phyloP scores from a whole-genome alignment of 2,888 invertebrate species.

The Spilarctia lutea region DNA sequence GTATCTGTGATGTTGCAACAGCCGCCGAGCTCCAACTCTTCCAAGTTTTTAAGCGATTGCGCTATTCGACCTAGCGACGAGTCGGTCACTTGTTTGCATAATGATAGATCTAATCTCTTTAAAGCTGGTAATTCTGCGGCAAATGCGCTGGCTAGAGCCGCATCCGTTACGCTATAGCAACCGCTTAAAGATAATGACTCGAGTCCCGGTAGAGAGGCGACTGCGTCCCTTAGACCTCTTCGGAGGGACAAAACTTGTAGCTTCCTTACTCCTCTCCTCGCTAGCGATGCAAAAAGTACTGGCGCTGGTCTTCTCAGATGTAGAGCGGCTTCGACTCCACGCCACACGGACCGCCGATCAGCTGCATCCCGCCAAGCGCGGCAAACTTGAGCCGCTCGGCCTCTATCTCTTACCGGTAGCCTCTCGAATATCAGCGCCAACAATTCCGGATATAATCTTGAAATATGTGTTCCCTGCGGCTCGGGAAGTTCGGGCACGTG shows the following conservation, averaged over 20 bases:
- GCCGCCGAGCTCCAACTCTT: constrained; percentile 95
- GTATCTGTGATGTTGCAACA: constrained; percentile 97
- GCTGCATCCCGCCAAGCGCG: constrained; percentile 96
- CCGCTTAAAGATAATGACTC: constrained; percentile 96
- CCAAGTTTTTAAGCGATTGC: constrained; percentile 93
- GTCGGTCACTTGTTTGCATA: constrained; percentile 98
- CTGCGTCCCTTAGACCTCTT: constrained; percentile 93
- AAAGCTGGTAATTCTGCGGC: constrained; percentile 91
- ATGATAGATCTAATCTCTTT: constrained; percentile 93
- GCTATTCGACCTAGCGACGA: constrained; percentile 94
- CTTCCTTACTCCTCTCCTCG: constrained; percentile 94
- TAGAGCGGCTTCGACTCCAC: constrained; percentile 96
- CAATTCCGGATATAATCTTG: constrained; percentile 96
- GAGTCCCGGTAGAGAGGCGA: constrained; percentile 94
- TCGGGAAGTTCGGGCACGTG: constrained; percentile 81
- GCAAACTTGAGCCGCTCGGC: constrained; percentile 96
- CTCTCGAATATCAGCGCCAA: constrained; percentile 96
- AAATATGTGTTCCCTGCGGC: constrained; percentile 91
- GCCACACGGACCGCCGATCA: constrained; percentile 97
- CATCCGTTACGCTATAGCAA: constrained; percentile 97
- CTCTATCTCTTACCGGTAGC: constrained; percentile 95
- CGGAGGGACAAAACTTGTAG: constrained; percentile 96
- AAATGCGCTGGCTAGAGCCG: constrained; percentile 94
- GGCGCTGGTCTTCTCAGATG: constrained; percentile 94
- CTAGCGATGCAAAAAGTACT: constrained; percentile 94